Evolutionary conservation across 2,797 vertebrate genomes (phyloP), one percentile per base, ranked within the genome.

Genomic region (Eurystomus glaucurus): DNA sequence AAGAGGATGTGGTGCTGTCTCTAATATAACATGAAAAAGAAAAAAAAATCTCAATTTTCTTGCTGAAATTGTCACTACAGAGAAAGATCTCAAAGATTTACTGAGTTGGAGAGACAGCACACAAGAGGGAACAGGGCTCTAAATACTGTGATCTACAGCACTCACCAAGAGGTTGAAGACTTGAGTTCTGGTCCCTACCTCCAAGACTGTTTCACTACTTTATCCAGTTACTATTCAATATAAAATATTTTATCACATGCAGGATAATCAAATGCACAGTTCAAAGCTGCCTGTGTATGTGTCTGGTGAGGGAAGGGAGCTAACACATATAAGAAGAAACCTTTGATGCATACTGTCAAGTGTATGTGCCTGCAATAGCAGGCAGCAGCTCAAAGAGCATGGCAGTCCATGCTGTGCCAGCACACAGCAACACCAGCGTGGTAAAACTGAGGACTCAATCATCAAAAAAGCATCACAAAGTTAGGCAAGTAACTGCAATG

Each of bases 351-450:
- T 3, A 31, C 7, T 55, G n/a, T 18, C 13, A 77, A 2, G 2
- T 13, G 18, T 3, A 35, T 1, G 7, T 10, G 41, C 14, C 55
- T 41, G 25, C 28, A n/a, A n/a, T 5, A 20, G 18, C 18, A 64
- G 54, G 28, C 57, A 86, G 69, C 45, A 57, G 61, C 74, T 55
- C 7, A 2, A 46, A 33, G 0, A 75, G 72, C 41, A 22, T 0
- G 4, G 26, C 37, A 64, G 18, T 18, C 29, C 72, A 13, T 0
- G 0, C 18, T 28, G 29, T 18, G 45, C 1, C 26, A 57, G 5
- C 3, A 35, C 57, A 80, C 35, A 65, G 43, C 28, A 62, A 31
- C 55, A n/a, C 17, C 17, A 17, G 10, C 22, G 12, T 0, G 3
- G 60, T 15, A 81, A 8, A 86, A 4, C 16, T n/a, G 57, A 35